Conservation (phyloP, 2,113 vertebrate species). For the Sylvietta virens region DNA sequence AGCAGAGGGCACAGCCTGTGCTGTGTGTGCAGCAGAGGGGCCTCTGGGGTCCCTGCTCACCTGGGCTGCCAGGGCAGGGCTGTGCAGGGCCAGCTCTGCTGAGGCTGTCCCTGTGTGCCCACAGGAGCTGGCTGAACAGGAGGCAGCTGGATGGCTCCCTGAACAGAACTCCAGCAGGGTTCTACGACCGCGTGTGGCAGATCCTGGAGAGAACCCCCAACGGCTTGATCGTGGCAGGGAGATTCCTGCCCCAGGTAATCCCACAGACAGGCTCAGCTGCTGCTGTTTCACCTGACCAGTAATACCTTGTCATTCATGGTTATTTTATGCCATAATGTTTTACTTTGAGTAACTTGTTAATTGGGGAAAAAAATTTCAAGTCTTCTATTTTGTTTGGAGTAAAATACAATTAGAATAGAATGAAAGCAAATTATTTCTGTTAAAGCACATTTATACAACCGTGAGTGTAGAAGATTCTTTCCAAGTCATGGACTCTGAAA, state of each 20-base stretch:
- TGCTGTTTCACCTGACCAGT: not conserved
- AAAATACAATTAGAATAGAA: not conserved
- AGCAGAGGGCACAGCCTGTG: not conserved
- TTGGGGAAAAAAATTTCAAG: fast-evolving
- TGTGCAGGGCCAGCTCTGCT: not conserved
- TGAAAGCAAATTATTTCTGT: not conserved
- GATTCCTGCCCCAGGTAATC: constrained; percentile 89
- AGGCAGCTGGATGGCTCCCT: constrained; percentile 93
- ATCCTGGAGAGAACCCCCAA: constrained; percentile 92
- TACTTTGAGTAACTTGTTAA: not conserved
- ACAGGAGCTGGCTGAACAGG: constrained; percentile 88
- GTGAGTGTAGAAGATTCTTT: not conserved
- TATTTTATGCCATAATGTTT: not conserved
- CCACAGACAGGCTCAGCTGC: not conserved
- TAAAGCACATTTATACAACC: not conserved
- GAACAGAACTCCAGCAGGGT: constrained; percentile 89
- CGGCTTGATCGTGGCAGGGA: constrained; percentile 84
- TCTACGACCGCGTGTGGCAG: constrained; percentile 97
- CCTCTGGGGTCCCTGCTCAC: not conserved
- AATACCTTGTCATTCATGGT: not conserved
- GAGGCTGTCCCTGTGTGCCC: not conserved
- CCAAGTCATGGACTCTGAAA: not conserved
- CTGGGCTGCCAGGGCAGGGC: not conserved
- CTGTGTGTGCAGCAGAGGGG: not conserved
- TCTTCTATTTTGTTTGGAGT: not conserved